Base-by-base conservation (phyloP, 2,797 vertebrate species). In the Tadarida brasiliensis region DNA sequence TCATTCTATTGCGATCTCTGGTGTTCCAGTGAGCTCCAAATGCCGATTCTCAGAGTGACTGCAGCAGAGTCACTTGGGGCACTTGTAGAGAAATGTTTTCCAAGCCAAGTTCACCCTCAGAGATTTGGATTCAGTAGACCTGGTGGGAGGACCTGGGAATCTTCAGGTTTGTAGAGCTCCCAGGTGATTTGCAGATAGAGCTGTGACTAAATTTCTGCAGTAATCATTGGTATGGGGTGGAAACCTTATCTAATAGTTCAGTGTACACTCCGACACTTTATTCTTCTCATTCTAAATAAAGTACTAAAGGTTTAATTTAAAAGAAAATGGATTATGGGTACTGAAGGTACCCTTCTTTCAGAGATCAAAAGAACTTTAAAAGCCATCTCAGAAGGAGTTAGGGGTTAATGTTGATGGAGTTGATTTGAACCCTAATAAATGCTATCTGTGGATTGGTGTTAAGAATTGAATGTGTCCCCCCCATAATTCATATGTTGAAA, bases 291-390 rank as follows among this genome's bases (percentile, higher is more conserved):
- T 77, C 51, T 93, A 89, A 77, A 68, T 73, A 81, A 86, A 68
- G 54, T 51, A 63, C 59, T 35, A 70, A 63, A 22, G 16, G 56
- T 80, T 95, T 91, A 86, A 63, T 82, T 33, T 22, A 80, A 61
- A 61, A 74, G 17, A 71, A 90, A 61, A 67, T 28, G 2, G 17
- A 19, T 39, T 65, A 1, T 74, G 54, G 56, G 3, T 39, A 67
- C 39, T 96, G 56, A 78, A 54, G 71, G 22, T 68, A 10, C 33
- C n/a, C n/a, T 94, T 90, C 0, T 63, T 47, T 15, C 83, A 77
- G 63, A 90, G 54, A 54, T 51, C 35, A 49, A 90, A 95, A 78
- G 35, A 74, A 70, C 44, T 96, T 94, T 92, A 67, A 80, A 70
- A 87, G 71, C 16, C 2, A 61, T 39, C 30, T 73, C 15, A 74